Conservation (phyloP, 2,888 invertebrate genomes). For the Panopea generosa region DNA sequence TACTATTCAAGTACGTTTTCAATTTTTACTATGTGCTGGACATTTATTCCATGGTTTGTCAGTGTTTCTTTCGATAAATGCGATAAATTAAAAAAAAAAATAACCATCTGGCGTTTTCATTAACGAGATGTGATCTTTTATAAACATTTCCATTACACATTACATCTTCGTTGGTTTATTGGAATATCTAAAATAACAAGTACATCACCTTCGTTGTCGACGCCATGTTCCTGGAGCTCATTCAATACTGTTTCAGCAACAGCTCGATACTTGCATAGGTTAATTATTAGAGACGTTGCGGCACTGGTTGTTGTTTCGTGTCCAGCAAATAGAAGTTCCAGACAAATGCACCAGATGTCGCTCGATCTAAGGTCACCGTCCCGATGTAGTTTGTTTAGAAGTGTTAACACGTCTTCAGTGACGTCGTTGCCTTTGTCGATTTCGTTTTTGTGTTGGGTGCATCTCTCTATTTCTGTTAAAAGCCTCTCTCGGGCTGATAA, state of each 20-base stretch:
- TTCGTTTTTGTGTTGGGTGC: constrained; percentile 44
- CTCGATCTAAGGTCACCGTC: constrained; percentile 57
- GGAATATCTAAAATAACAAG: too few relatives aligned
- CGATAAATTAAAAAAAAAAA: too few relatives aligned
- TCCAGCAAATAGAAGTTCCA: constrained; percentile 82
- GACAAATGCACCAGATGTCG: constrained; percentile 74
- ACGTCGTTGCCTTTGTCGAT: constrained; percentile 12
- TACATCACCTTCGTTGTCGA: not conserved
- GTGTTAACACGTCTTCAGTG: too few relatives aligned
- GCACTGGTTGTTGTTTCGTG: constrained; percentile 81
- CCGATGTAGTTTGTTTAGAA: constrained; percentile 58
- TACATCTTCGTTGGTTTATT: too few relatives aligned
- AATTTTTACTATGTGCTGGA: too few relatives aligned
- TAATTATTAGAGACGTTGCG: constrained; percentile 68
- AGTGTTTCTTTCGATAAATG: too few relatives aligned
- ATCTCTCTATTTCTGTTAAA: constrained; percentile 70
- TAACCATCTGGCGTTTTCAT: too few relatives aligned
- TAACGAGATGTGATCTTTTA: too few relatives aligned
- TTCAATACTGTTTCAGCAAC: too few relatives aligned
- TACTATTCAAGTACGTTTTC: too few relatives aligned
- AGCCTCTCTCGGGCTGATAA: constrained; percentile 71
- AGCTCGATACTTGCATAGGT: constrained; percentile 8
- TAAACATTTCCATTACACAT: too few relatives aligned
- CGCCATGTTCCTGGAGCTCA: not conserved
- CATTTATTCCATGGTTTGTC: too few relatives aligned